Evolutionary conservation across 2,888 invertebrate species (phyloP), one percentile per base, ranked within the genome.

Genomic region (Clepsis dumicolana): DNA sequence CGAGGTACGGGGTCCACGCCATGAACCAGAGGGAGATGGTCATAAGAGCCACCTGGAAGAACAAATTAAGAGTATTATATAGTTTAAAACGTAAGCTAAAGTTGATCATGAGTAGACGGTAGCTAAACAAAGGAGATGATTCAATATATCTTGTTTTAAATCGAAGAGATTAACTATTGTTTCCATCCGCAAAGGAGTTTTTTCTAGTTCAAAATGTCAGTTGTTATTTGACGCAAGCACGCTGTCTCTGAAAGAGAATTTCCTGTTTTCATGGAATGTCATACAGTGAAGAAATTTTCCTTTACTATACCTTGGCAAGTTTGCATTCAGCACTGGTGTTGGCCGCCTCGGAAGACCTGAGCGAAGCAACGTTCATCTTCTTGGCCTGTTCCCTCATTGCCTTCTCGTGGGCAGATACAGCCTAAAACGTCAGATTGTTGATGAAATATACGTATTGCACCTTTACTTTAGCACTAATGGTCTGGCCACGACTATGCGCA

Each of bases 291-390:
- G n/a, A n/a, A n/a, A n/a, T n/a, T 16, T 41, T 7, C 10, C 3
- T n/a, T n/a, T 8, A 25, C 2, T 14, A 24, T 77, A 91, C 94
- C 91, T 97, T 97, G 69, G 96, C 97, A 74, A 97, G 84, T 89
- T 96, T 96, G 80, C 95, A 95, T 87, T 97, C 96, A 14, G 96
- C 96, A 76, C 96, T 96, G 67, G 95, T 95, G 72, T 94, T 94
- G 32, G 94, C 91, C 76, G 95, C 94, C 75, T 96, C 96, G 18
- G 95, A 94, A 8, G 96, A 96, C 78, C 97, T 94, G 70, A 97
- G 90, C 12, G 96, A 96, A 68, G 96, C 95, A 5, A 97, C 97
- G 85, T 97, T 97, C 97, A 97, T 97, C 87, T 97, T 97, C 87
- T 97, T 97, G 59, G 97, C 97, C 88, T 97, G 97, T 79, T 96